Percentiles rank a stretch among this genome's conserved stretches.
Evolutionary conservation across 2,888 invertebrate genomes (phyloP).

Genomic region (Andrena haemorrhoa): DNA sequence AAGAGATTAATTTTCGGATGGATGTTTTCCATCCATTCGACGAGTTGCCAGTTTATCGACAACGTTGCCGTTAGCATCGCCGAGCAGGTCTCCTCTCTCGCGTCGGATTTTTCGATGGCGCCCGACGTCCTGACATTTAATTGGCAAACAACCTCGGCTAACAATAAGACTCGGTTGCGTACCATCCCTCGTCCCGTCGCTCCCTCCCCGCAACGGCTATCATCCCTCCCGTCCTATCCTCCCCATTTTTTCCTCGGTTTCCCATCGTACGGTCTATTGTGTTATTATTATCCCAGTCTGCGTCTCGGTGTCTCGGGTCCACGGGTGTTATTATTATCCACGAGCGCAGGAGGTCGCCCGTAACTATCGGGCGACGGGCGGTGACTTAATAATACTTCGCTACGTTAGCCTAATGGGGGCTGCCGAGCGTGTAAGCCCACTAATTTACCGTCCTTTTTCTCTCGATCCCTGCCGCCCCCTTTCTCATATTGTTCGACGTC

Average conservation of each 20-base stretch:
- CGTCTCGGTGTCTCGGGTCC: slow-evolving; percentile 59
- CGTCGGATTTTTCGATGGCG: slow-evolving; percentile 40
- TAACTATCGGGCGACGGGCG: slow-evolving; percentile 76
- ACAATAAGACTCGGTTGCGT: slow-evolving; percentile 24
- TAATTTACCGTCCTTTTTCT: slow-evolving; percentile 76
- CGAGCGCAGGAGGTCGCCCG: slow-evolving; percentile 76
- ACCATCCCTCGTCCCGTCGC: slow-evolving; percentile 16
- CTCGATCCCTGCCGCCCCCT: slow-evolving; percentile 15
- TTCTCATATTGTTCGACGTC: slow-evolving; percentile 43
- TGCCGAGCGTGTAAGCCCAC: slow-evolving; percentile 80
- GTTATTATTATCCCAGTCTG: slow-evolving; percentile 71
- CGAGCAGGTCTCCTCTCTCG: not conserved
- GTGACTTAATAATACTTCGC: slow-evolving; percentile 81
- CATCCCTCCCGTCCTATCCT: slow-evolving; percentile 39
- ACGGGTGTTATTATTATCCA: slow-evolving; percentile 75
- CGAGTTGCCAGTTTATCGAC: not conserved
- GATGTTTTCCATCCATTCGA: not conserved
- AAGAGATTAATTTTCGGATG: not conserved
- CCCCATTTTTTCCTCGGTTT: slow-evolving; percentile 54
- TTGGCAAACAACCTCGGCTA: slow-evolving; percentile 48
- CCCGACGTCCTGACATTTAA: slow-evolving; percentile 51
- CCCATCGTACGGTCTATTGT: slow-evolving; percentile 68
- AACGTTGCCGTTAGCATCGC: not conserved
- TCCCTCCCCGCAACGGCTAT: slow-evolving; percentile 23
- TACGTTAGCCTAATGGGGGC: slow-evolving; percentile 81